These are phyloP conservation scores for Erythrocercus mccallii DNA, from an alignment of 2,113 vertebrate genomes.

Conservation along the genomic window DNA sequence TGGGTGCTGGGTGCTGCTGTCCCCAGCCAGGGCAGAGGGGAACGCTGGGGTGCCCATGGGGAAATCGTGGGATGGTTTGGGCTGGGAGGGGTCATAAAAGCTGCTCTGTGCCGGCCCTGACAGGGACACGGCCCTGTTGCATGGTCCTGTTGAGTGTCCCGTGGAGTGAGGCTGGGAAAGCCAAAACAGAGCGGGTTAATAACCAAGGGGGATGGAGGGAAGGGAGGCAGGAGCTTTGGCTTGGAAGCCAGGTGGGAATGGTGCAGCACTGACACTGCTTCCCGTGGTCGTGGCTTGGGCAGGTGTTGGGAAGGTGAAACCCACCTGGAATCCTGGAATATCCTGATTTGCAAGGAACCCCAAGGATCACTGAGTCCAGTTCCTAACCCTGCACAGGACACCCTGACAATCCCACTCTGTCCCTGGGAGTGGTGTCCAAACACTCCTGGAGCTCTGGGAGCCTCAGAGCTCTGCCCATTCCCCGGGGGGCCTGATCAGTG, in stretches of 20 bases:
- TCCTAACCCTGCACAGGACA: not conserved
- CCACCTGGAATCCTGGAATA: not conserved
- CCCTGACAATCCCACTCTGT: not conserved
- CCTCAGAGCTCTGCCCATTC: rapidly evolving
- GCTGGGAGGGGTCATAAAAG: rapidly evolving
- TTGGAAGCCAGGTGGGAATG: not conserved
- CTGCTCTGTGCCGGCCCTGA: rapidly evolving
- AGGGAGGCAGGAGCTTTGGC: not conserved
- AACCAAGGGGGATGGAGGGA: rapidly evolving
- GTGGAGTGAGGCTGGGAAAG: not conserved
- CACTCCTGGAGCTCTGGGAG: not conserved
- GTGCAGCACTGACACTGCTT: no score
- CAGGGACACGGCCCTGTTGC: rapidly evolving
- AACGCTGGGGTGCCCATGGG: not conserved
- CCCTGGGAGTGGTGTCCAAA: not conserved
- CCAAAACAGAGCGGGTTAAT: not conserved
- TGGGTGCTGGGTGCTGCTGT: not conserved
- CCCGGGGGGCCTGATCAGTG: not conserved
- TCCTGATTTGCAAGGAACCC: no score
- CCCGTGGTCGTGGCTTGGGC: not conserved
- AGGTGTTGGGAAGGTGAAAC: not conserved
- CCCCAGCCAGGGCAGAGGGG: not conserved
- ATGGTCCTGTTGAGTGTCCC: not conserved
- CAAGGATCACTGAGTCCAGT: not conserved
- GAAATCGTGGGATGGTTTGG: rapidly evolving